A percentile compares a stretch with the other conserved stretches of the same genome.
Evolutionary conservation across 2,113 vertebrate species (phyloP).

Genomic region (Pseudolaguvia tuberculata): DNA sequence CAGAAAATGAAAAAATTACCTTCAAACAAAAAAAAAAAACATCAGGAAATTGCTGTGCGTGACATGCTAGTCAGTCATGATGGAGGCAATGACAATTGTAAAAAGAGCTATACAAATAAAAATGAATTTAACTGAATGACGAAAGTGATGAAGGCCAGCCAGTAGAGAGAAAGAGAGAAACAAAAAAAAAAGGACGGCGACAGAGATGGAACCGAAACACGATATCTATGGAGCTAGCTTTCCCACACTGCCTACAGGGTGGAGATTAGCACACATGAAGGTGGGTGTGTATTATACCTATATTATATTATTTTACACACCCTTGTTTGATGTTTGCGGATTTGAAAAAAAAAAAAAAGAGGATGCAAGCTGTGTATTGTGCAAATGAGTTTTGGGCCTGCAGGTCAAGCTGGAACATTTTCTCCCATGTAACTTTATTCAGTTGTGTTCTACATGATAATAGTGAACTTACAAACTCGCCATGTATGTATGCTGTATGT

Average conservation of each 20-base stretch:
- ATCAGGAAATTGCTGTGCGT: slow-evolving; percentile 53
- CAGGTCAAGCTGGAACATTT: not conserved
- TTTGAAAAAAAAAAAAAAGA: slow-evolving; percentile 33
- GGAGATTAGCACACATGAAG: not conserved
- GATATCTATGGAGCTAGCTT: slow-evolving; percentile 31
- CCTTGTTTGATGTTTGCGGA: slow-evolving; percentile 36
- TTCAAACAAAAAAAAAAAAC: slow-evolving; percentile 19
- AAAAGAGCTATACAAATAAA: too few relatives aligned
- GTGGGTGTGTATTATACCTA: slow-evolving; percentile 31
- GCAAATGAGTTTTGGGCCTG: not conserved
- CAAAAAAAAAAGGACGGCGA: slow-evolving; percentile 6
- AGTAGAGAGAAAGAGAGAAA: slow-evolving; percentile 34
- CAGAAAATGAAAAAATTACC: not conserved
- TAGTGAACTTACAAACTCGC: not conserved
- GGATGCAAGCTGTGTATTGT: not conserved
- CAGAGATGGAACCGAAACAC: slow-evolving; percentile 22
- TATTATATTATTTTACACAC: slow-evolving; percentile 9
- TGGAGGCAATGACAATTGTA: slow-evolving; percentile 17
- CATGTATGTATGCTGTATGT: too few relatives aligned
- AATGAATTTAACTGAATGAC: too few relatives aligned
- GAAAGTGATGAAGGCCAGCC: too few relatives aligned
- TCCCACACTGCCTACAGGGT: slow-evolving; percentile 47
- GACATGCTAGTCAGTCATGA: slow-evolving; percentile 29
- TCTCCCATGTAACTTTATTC: not conserved
- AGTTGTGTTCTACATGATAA: not conserved